Base-by-base conservation (phyloP, 2,797 vertebrate species). In the Gallinago stenura region DNA sequence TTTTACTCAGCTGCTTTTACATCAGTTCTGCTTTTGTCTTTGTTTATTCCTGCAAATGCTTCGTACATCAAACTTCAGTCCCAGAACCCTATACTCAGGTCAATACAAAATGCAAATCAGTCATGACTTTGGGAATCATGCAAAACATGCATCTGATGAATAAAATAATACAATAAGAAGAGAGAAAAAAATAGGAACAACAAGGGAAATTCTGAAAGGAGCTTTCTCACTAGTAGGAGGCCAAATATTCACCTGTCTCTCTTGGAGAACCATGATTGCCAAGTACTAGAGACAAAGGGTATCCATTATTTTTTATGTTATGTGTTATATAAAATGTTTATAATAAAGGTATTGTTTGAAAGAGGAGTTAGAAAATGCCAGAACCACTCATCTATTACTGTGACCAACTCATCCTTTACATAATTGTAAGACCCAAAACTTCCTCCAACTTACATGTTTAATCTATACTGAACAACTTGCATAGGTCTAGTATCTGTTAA, bases 41-140 rank as follows among this genome's bases (percentile, higher is more conserved):
- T 90, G 35, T 77, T 92, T 95, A 85, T 91, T 85, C 46, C 76
- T 82, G 84, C 43, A 87, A 92, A 86, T 80, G 71, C 25, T 94
- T 56, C 81, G 43, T 72, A 68, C 21, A 87, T 88, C 57, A 93
- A 90, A 87, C 54, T 93, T 91, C n/a, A 84, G 31, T 26, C 54
- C 76, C n/a, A 91, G 26, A 84, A 70, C 30, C 30, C 37, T 66
- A 65, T 97, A 69, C 35, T 82, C 19, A 26, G 84, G 25, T 48
- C 30, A 78, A 65, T n/a, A 54, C 28, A 89, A 89, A 93, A 46
- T 54, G 24, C 16, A 76, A 39, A 65, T 37, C 17, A 65, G 25
- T 75, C 46, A 31, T 53, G 54, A 71, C 28, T 72, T 46, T 61
- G 53, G 35, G 26, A 86, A 78, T 54, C 41, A 39, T 60, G 39